Conservation (phyloP, 2,888 invertebrate genomes). For the Sicus ferrugineus region DNA sequence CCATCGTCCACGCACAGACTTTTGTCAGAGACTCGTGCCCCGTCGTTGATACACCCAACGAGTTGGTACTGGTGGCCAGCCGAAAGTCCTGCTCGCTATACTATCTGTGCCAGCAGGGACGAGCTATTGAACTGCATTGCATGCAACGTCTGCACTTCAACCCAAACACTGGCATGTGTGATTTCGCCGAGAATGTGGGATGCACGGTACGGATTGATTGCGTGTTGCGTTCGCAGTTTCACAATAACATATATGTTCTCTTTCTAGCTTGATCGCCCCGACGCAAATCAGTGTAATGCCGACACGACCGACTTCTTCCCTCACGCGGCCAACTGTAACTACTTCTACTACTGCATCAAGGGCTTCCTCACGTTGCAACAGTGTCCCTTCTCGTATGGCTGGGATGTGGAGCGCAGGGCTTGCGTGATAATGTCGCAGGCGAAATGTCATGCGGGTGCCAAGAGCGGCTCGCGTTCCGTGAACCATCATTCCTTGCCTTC, state of each 20-base stretch:
- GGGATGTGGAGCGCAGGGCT: constrained; percentile 57
- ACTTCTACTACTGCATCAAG: constrained; percentile 61
- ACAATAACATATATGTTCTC: constrained; percentile 20
- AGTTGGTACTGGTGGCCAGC: constrained; percentile 55
- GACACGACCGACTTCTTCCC: constrained; percentile 58
- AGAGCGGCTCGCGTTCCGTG: no score
- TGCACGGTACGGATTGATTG: constrained; percentile 47
- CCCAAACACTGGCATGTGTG: constrained; percentile 52
- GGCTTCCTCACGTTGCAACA: constrained; percentile 61
- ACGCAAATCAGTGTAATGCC: constrained; percentile 51
- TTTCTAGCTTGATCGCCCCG: constrained; percentile 46
- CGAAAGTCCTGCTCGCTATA: constrained; percentile 55
- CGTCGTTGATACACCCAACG: constrained; percentile 51
- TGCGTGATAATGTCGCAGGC: constrained; percentile 55
- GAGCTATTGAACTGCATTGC: constrained; percentile 59
- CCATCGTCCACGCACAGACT: constrained; percentile 41
- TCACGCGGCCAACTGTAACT: constrained; percentile 60
- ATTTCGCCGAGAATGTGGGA: constrained; percentile 54
- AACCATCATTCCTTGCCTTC: no score
- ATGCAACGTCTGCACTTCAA: constrained; percentile 58
- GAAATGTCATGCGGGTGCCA: constrained; percentile 47
- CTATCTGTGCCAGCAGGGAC: constrained; percentile 58
- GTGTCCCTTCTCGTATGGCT: constrained; percentile 61
- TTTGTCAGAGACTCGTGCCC: constrained; percentile 52
- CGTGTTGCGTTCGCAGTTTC: neutral